Evolutionary conservation across 2,888 invertebrate genomes (phyloP).

Genomic region (Dione juno): DNA sequence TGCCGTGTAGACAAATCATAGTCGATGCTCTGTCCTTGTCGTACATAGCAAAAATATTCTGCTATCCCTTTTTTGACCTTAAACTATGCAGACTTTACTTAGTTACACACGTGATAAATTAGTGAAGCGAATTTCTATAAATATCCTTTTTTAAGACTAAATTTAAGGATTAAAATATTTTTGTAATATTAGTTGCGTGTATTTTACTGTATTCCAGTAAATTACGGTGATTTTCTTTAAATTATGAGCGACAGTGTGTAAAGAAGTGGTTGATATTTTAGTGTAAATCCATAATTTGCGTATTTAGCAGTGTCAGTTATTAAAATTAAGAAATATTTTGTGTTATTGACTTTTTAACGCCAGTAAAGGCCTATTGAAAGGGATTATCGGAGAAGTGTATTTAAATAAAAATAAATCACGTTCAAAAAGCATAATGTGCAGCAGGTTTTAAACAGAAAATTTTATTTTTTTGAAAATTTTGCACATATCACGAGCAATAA

Average conservation of each 20-base stretch:
- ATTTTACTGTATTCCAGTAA: not conserved
- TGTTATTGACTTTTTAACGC: not conserved
- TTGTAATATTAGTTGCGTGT: conserved; percentile 6
- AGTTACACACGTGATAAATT: conserved; percentile 50
- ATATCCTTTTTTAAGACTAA: conserved; percentile 28
- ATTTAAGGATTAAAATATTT: conserved; percentile 3
- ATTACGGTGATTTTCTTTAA: not conserved
- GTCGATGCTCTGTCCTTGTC: conserved; percentile 59
- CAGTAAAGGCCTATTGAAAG: not conserved
- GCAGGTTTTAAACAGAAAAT: conserved; percentile 75
- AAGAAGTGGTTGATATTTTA: not conserved
- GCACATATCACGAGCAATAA: conserved; percentile 77
- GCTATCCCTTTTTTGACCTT: conserved; percentile 71
- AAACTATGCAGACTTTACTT: conserved; percentile 64
- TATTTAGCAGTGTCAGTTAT: not conserved
- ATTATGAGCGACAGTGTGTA: not conserved
- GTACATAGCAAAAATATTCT: conserved; percentile 47
- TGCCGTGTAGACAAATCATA: conserved; percentile 53
- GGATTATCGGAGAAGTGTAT: not conserved
- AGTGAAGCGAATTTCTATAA: conserved; percentile 39
- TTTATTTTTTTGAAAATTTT: conserved; percentile 64
- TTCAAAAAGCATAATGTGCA: conserved; percentile 66
- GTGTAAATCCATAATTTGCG: conserved; percentile 1
- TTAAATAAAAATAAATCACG: conserved; percentile 41
- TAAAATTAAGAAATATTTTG: not conserved